These are phyloP conservation scores for Labia minor DNA, from an alignment of 2,888 invertebrate species.

Conservation along the genomic window DNA sequence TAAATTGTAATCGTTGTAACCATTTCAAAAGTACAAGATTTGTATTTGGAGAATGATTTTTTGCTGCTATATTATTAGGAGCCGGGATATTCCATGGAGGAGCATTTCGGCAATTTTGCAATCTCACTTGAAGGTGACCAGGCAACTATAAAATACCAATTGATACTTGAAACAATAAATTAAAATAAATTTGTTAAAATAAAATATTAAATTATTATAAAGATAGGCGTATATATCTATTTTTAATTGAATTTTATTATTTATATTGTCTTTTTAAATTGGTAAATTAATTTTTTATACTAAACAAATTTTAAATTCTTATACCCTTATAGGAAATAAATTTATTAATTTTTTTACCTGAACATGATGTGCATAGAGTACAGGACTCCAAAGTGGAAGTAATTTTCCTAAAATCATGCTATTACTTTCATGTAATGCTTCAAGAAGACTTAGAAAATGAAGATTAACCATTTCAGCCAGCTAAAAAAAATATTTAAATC, in stretches of 20 bases:
- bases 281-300: no score
- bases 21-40: constrained; percentile 59
- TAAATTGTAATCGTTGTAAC: constrained; percentile 88
- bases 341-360: constrained; percentile 43
- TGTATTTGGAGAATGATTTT: constrained; percentile 25
- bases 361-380: constrained; percentile 80
- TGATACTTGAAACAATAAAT: no score
- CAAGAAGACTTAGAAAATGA: constrained; percentile 88
- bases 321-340: constrained; percentile 19
- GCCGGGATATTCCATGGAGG: constrained; percentile 46
- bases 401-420: constrained; percentile 85
- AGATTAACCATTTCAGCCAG: constrained; percentile 95
- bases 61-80: constrained; percentile 26
- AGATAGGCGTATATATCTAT: no score
- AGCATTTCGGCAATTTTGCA: constrained; percentile 81
- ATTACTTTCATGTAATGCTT: constrained; percentile 88
- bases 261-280: neutral
- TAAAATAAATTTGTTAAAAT: neutral
- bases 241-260: no score
- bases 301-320: no score
- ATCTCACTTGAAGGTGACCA: constrained; percentile 71
- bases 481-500: constrained; percentile 41
- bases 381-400: constrained; percentile 91
- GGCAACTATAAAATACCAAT: constrained; percentile 69
- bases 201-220: no score